A percentile compares a stretch with the other conserved stretches of the same genome.
Conservation (phyloP, 2,797 vertebrate genomes). For the Eremophila alpestris region DNA sequence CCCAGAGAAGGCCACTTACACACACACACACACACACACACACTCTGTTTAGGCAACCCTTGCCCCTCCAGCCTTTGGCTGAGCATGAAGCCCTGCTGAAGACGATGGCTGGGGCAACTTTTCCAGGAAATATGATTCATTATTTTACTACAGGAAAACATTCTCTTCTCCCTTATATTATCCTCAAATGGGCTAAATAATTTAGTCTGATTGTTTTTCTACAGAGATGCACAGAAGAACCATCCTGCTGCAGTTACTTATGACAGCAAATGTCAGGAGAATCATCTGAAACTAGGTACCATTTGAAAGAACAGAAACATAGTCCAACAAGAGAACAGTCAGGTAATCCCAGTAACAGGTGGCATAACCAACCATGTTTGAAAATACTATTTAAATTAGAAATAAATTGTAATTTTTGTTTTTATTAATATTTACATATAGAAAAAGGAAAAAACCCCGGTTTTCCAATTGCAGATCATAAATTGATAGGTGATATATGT, state of each 20-base stretch:
- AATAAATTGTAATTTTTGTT: background rate
- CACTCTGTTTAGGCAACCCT: background rate
- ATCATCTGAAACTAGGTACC: background rate
- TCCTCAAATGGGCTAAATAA: background rate
- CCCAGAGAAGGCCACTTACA: background rate
- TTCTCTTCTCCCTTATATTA: background rate
- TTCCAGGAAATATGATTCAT: background rate
- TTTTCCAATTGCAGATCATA: background rate
- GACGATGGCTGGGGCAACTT: background rate
- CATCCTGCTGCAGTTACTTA: background rate
- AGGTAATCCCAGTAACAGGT: background rate
- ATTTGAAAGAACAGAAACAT: background rate
- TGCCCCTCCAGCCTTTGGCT: background rate
- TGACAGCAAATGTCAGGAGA: background rate
- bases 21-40: too few species aligned
- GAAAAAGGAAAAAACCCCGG: rapidly evolving
- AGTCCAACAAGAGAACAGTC: background rate
- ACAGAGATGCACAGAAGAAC: background rate
- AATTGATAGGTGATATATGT: background rate
- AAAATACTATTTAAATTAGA: background rate
- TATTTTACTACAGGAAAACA: background rate
- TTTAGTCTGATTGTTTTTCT: background rate
- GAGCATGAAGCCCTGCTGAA: rapidly evolving
- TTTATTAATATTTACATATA: background rate
- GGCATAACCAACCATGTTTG: background rate